phyloP scores from a whole-genome alignment of 2,888 invertebrate genomes.

The Epinotia nisella region DNA sequence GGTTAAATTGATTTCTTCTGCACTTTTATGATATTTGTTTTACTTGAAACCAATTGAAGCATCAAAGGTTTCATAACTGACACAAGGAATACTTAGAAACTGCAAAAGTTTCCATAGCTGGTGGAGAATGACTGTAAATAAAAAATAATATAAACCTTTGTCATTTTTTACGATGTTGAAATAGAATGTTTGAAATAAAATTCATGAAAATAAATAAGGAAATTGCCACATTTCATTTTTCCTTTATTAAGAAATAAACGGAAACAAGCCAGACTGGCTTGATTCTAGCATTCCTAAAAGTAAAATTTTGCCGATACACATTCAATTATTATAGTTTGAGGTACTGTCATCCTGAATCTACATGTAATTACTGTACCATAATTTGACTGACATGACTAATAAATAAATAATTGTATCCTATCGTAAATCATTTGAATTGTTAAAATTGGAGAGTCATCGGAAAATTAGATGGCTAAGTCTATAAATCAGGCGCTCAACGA shows the following conservation, averaged over 20 bases:
- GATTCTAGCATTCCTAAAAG: neutral
- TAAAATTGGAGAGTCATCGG: neutral
- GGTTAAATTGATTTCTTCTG: slow-evolving; percentile 6
- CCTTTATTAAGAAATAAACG: neutral
- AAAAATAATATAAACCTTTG: neutral
- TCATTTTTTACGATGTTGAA: neutral
- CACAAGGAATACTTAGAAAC: neutral
- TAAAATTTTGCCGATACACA: too few species aligned
- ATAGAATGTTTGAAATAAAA: neutral
- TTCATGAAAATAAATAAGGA: neutral
- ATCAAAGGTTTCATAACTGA: neutral
- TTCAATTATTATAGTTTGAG: neutral
- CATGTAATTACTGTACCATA: neutral
- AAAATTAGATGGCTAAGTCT: neutral
- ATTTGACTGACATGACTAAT: neutral
- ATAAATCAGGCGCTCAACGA: neutral
- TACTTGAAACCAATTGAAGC: neutral
- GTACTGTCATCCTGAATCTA: neutral
- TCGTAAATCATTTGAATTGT: too few species aligned
- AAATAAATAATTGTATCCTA: neutral
- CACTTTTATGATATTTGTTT: neutral
- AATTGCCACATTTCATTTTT: neutral
- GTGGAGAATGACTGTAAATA: too few species aligned
- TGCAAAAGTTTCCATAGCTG: too few species aligned
- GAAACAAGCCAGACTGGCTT: neutral